Evolutionary conservation across 2,888 invertebrate genomes (phyloP).

Genomic region (Euphydryas editha): DNA sequence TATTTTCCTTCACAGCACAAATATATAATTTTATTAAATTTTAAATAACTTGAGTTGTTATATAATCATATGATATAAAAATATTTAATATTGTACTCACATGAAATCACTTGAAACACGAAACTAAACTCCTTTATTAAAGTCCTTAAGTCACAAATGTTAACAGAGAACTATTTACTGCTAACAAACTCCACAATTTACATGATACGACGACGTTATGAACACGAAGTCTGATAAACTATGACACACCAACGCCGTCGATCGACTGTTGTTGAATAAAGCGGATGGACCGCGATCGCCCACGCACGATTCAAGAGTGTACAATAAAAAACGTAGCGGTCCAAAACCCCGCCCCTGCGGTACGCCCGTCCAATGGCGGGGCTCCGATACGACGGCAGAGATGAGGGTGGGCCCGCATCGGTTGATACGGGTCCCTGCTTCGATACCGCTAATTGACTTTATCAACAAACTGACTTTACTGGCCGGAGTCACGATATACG

Average conservation of each 20-base stretch:
- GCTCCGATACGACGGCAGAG: constrained; percentile 61
- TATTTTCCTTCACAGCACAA: not conserved
- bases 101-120: constrained; percentile 21
- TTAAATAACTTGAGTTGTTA: no score
- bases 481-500: constrained; percentile 82
- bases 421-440: constrained; percentile 79
- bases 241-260: constrained; percentile 80
- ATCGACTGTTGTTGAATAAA: constrained; percentile 81
- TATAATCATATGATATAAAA: not conserved
- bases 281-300: constrained; percentile 65
- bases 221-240: constrained; percentile 77
- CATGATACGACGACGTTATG: constrained; percentile 68
- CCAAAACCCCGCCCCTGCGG: constrained; percentile 72
- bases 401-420: constrained; percentile 76
- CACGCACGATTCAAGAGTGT: constrained; percentile 72
- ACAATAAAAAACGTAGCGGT: constrained; percentile 74
- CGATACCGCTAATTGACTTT: constrained; percentile 83
- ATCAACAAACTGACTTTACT: constrained; percentile 83
- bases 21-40: not conserved
- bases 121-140: constrained; percentile 52
- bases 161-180: constrained; percentile 62
- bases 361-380: constrained; percentile 70
- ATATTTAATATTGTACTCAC: constrained; percentile 19
- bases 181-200: constrained; percentile 72
- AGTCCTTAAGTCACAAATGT: constrained; percentile 66